Conservation (phyloP, 1,140 invertebrate species). For the Penaeus chinensis region DNA sequence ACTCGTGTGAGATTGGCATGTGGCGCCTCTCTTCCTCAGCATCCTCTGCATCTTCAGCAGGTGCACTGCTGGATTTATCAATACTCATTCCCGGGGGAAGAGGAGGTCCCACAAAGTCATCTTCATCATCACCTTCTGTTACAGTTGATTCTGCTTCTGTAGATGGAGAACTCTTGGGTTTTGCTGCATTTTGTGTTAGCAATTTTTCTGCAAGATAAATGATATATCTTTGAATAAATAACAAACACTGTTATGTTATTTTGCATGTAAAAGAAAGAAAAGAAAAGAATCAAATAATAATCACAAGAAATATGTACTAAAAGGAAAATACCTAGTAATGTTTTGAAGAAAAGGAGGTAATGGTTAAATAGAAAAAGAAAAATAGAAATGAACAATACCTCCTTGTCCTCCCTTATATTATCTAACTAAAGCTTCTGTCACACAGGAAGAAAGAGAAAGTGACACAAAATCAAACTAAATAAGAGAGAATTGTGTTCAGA, state of each 20-base stretch:
- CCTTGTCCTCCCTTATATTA: too few relatives aligned
- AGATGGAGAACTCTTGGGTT: neutral
- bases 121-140: constrained; percentile 38
- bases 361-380: neutral
- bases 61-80: constrained; percentile 37
- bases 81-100: constrained; percentile 63
- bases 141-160: constrained; percentile 11
- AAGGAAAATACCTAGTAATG: too few relatives aligned
- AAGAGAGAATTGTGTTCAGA: too few relatives aligned
- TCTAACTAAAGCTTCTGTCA: neutral
- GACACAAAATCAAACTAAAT: too few relatives aligned
- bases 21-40: constrained; percentile 72
- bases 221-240: neutral
- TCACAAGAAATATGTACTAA: too few relatives aligned
- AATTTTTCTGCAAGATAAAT: neutral
- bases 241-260: neutral
- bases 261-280: too few relatives aligned
- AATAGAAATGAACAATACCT: neutral
- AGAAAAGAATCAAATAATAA: too few relatives aligned
- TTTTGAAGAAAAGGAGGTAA: too few relatives aligned
- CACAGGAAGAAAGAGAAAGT: neutral
- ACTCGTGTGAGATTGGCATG: constrained; percentile 86
- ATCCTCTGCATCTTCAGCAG: constrained; percentile 69
- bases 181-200: constrained; percentile 48
- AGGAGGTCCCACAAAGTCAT: constrained; percentile 66